A percentile compares a stretch with the other conserved stretches of the same genome.
Conservation (phyloP, 2,797 vertebrate species). For the Myotis pilosus region DNA sequence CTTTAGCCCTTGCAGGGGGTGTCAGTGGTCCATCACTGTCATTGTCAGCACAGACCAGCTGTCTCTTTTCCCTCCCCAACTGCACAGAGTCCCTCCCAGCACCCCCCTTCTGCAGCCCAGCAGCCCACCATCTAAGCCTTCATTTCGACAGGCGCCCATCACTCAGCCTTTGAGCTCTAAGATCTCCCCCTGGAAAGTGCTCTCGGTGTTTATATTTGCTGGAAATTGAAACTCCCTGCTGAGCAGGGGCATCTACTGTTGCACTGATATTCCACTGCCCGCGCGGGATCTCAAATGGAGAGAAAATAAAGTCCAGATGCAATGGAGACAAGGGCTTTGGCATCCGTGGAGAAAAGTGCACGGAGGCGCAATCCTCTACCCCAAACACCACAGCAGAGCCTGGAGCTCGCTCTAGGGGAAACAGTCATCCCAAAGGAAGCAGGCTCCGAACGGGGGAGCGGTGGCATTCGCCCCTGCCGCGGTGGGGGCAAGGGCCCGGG, state of each 20-base stretch:
- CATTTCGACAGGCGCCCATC: not conserved
- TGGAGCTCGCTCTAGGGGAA: not conserved
- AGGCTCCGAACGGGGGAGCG: not conserved
- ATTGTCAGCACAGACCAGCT: constrained; percentile 29
- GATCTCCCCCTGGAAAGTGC: constrained; percentile 3
- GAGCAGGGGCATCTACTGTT: not conserved
- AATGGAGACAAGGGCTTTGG: not conserved
- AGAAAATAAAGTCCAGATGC: constrained; percentile 67
- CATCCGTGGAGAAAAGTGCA: constrained; percentile 26
- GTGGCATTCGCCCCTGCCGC: not conserved
- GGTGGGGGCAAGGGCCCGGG: not conserved
- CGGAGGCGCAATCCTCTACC: not conserved
- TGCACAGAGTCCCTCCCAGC: not conserved
- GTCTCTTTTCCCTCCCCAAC: not conserved
- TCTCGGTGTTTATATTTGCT: not conserved
- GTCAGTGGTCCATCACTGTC: not conserved
- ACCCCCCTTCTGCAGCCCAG: not conserved
- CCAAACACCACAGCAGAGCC: not conserved
- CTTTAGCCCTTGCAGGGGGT: not conserved
- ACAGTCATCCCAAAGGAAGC: not conserved
- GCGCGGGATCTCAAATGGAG: constrained; percentile 12
- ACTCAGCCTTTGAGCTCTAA: constrained; percentile 20
- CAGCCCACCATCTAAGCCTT: not conserved
- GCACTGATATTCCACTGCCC: not conserved
- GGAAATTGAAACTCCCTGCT: constrained; percentile 57